Base-by-base conservation (phyloP, 2,113 vertebrate genomes). In the Prinia subflava region DNA sequence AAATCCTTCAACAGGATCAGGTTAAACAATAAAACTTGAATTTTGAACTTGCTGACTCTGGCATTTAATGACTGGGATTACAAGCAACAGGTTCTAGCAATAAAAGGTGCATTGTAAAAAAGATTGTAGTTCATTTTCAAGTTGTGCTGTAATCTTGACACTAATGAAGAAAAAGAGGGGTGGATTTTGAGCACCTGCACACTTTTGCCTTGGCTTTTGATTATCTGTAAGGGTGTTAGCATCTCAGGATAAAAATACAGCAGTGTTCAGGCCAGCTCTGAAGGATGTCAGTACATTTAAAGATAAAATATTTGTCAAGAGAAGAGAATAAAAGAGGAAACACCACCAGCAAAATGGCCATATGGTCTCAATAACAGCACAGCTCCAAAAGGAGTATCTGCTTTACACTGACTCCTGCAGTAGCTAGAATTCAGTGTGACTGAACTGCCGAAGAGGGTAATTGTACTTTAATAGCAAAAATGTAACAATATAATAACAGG, bases 341-440 rank as follows among this genome's bases (percentile, higher is more conserved):
- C 64, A 89, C 12, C 87, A 92, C 53, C 71, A 85, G 59, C 16
- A 77, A 77, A 95, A 74, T 77, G 84, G 37, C 95, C 96, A 97
- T 96, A 97, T 98, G 97, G 92, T 93, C 94, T 96, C 79, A 87
- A 62, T 97, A 97, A 97, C 46, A 84, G 89, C 30, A 71, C 57
- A 89, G 60, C 71, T 83, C 81, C 65, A 64, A 92, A 93, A 91
- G 88, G 92, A 96, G 71, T 92, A 55, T 96, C 94, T 97, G 94
- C 83, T 97, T 86, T 77, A 96, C 87, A 95, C 81, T 93, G 92
- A 95, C 82, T 92, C 78, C 90, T 50, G 63, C 59, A 90, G 73
- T 75, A 93, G 93, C 77, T 92, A 93, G 84, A 96, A 97, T 96
- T 77, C 85, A 83, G 89, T 65, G 71, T 74, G 92, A 92, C 28